Base-by-base conservation (phyloP, 2,113 vertebrate genomes). In the Perca fluviatilis region DNA sequence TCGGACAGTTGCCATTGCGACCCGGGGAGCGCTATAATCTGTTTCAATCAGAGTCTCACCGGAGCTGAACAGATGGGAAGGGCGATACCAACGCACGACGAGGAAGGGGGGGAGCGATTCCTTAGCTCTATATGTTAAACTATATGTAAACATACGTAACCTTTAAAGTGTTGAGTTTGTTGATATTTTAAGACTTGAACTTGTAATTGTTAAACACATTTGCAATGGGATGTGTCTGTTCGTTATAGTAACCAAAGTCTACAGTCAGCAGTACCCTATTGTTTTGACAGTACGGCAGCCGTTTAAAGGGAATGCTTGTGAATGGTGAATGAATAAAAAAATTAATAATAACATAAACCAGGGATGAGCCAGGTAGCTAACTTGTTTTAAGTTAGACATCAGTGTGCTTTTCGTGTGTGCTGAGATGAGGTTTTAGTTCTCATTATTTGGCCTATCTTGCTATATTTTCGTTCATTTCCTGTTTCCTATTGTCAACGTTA, bases 61-160 rank as follows among this genome's bases (percentile, higher is more conserved):
- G 70, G 91, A 92, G 88, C 72, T 33, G 92, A 96, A 91, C 95
- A 96, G 95, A 96, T 95, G 95, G 95, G 87, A 65, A 49, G 88
- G 94, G 25, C 71, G 40, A 76, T 92, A 95, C 95, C 94, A 96
- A n/a, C 27, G 1, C 18, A 4, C 2, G 5, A 0, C 36, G 0
- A 14, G 25, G 10, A 71, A 36, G 75, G 30, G 25, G 30, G 25
- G 1, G 25, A 0, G 9, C 18, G 0, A 3, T 8, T 18, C 62
- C 9, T 72, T 54, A 19, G 5, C 15, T 60, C 4, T 51, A 2
- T 10, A 47, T 21, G 8, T 74, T 23, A 62, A 75, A 82, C 53
- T 15, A 2, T 14, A 53, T 14, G 0, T 50, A 0, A 43, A 16
- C 6, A 25, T 0, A 51, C 43, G 0, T 16, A 1, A 0, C 19